Conservation (phyloP, 92 coral and sea anemone species). For the Virgularia gustaviana region DNA sequence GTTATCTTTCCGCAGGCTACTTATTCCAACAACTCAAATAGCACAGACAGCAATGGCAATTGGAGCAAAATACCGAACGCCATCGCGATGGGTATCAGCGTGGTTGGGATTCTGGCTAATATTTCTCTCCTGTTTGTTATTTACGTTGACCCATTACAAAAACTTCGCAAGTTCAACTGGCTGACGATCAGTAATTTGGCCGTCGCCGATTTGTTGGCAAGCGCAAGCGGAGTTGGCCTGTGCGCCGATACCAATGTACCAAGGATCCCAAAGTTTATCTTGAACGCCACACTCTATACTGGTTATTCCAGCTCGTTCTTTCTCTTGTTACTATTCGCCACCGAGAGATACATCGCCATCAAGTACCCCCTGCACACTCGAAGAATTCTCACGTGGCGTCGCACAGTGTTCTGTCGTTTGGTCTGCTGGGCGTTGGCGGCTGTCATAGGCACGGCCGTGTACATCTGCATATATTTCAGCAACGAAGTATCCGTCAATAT, state of each 20-base stretch:
- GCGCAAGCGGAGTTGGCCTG: not conserved
- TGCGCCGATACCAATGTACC: too few relatives aligned
- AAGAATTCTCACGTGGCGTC: not conserved
- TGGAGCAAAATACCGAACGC: too few relatives aligned
- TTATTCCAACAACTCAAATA: too few relatives aligned
- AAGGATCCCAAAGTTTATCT: not conserved
- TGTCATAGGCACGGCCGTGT: too few relatives aligned
- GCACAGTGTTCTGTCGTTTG: not conserved
- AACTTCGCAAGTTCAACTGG: constrained; percentile 5
- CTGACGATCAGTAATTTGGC: constrained; percentile 19
- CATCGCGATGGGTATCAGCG: too few relatives aligned
- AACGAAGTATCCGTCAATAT: too few relatives aligned
- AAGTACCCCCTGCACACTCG: constrained; percentile 12
- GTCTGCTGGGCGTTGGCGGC: not conserved
- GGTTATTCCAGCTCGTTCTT: constrained; percentile 21
- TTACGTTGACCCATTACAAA: not conserved
- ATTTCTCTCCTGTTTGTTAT: constrained; percentile 8
- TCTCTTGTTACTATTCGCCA: constrained; percentile 5
- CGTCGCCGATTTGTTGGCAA: constrained; percentile 1
- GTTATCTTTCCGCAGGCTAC: too few relatives aligned
- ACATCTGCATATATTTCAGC: too few relatives aligned
- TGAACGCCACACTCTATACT: constrained; percentile 3
- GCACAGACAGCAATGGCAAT: too few relatives aligned
- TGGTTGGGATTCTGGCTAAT: not conserved
- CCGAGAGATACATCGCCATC: constrained; percentile 8